Evolutionary conservation across 2,888 invertebrate species (phyloP).

Genomic region (Oscheius sp.): DNA sequence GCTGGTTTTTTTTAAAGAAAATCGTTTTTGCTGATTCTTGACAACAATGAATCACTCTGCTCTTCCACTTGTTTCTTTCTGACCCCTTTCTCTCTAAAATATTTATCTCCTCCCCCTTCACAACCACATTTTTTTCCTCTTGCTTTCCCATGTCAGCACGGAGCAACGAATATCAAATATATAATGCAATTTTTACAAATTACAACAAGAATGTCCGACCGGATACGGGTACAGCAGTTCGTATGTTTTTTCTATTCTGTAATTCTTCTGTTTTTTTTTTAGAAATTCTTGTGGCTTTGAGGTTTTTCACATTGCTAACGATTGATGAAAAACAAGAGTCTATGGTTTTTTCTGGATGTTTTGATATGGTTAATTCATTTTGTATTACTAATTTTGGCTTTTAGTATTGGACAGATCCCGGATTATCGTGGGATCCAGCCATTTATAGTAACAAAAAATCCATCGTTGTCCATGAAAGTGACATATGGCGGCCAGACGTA

Average conservation of each 20-base stretch:
- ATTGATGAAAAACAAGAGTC: conserved; percentile 25
- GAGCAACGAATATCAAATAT: conserved; percentile 19
- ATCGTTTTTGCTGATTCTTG: too few species aligned
- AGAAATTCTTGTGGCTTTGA: conserved; percentile 21
- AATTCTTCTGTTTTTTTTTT: not conserved
- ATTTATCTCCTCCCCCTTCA: too few species aligned
- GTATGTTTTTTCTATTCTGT: not conserved
- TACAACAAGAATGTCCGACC: conserved; percentile 31
- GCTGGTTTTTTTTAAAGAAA: too few species aligned
- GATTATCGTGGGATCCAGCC: not conserved
- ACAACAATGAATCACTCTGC: too few species aligned
- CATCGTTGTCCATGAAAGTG: conserved; percentile 1
- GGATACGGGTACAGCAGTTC: not conserved
- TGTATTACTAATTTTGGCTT: not conserved
- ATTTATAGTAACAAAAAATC: not conserved
- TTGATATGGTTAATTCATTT: conserved; percentile 14
- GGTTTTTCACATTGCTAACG: conserved; percentile 17
- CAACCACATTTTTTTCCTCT: too few species aligned
- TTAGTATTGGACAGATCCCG: conserved; percentile 15
- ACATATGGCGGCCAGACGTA: conserved; percentile 24
- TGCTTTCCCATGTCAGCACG: not conserved
- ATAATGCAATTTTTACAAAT: conserved; percentile 7
- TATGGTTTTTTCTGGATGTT: conserved; percentile 26
- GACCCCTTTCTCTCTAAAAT: too few species aligned
- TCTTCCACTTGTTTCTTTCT: too few species aligned